Evolutionary conservation across 2,797 vertebrate genomes (phyloP).

Genomic region (Phalloptychus januarius): DNA sequence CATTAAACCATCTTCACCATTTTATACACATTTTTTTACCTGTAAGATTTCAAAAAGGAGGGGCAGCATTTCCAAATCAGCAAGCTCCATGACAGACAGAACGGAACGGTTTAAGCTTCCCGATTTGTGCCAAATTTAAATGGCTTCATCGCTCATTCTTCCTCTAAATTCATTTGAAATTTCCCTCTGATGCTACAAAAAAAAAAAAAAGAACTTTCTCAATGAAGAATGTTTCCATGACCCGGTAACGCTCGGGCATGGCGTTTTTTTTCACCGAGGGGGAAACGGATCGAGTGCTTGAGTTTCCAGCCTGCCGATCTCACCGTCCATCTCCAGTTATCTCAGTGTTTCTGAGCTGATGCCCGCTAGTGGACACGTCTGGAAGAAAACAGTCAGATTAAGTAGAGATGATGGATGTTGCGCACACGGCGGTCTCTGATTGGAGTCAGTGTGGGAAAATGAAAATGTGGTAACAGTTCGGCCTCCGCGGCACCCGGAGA

Average conservation of each 20-base stretch:
- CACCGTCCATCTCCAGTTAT: background rate
- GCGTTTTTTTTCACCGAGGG: background rate
- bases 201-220: background rate
- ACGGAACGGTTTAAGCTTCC: background rate
- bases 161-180: background rate
- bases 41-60: background rate
- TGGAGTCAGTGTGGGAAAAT: background rate
- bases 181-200: background rate
- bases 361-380: background rate
- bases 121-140: background rate
- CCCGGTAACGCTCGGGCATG: background rate
- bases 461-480: conserved; percentile 8
- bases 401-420: background rate
- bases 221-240: background rate
- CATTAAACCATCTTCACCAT: background rate
- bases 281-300: background rate
- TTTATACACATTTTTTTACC: background rate
- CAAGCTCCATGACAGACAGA: background rate
- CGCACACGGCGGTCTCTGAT: background rate
- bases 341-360: background rate
- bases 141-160: background rate
- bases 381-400: conserved; percentile 8
- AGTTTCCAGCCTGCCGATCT: background rate
- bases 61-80: background rate
- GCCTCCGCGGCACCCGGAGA: background rate